Evolutionary conservation across 2,888 invertebrate species (phyloP).

Genomic region (Clivina fossor): DNA sequence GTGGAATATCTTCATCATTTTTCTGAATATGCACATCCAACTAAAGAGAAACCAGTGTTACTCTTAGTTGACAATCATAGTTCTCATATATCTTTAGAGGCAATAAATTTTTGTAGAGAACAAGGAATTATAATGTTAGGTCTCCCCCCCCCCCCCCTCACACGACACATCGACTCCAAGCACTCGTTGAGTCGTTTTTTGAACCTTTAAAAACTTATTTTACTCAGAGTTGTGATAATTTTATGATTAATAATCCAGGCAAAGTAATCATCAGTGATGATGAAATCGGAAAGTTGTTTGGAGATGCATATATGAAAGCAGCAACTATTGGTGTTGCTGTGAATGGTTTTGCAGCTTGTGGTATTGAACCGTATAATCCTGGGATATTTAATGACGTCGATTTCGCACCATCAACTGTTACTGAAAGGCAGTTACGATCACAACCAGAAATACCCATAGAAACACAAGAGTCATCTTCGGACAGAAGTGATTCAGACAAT

Average conservation of each 20-base stretch:
- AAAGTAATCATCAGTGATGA: constrained; percentile 39
- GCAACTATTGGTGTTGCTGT: constrained; percentile 40
- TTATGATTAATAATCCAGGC: constrained; percentile 41
- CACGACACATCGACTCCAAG: constrained; percentile 42
- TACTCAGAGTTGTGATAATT: constrained; percentile 38
- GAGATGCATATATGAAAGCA: constrained; percentile 40
- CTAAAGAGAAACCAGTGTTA: no score
- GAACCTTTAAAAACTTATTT: constrained; percentile 42
- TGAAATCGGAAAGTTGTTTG: constrained; percentile 39
- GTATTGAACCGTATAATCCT: constrained; percentile 39
- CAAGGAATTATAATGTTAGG: constrained; percentile 40
- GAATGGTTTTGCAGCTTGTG: constrained; percentile 40
- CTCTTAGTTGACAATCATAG: no score
- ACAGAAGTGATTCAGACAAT: no score
- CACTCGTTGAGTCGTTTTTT: constrained; percentile 42
- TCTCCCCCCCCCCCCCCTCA: constrained; percentile 43
- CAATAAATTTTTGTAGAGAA: constrained; percentile 39
- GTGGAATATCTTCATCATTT: no score
- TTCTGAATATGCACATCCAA: no score
- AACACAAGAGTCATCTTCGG: no score
- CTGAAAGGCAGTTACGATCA: no score
- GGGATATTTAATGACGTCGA: constrained; percentile 31
- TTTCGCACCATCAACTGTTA: constrained; percentile 27
- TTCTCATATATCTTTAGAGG: no score
- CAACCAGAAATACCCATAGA: no score